phyloP scores from a whole-genome alignment of 2,888 invertebrate species.

The Seira musarum region DNA sequence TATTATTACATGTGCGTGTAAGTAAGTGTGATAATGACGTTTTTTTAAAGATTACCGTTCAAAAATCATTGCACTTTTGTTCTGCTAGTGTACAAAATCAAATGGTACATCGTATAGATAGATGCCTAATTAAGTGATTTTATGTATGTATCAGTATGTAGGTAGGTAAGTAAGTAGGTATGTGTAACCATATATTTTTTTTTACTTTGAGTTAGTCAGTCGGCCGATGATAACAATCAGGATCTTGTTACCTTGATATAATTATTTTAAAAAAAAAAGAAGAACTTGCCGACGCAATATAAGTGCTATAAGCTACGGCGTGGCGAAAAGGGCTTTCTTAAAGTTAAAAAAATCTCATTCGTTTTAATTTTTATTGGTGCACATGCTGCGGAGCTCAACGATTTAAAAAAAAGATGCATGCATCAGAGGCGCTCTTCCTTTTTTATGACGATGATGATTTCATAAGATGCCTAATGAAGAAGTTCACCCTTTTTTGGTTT shows the following conservation, averaged over 20 bases:
- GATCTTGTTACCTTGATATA: conserved; percentile 57
- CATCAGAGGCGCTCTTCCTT: not conserved
- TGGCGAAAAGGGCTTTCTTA: no score
- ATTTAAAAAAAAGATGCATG: not conserved
- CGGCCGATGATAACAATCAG: conserved; percentile 49
- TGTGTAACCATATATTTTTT: not conserved
- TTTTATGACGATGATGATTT: not conserved
- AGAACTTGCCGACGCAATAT: no score
- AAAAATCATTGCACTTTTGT: conserved; percentile 1
- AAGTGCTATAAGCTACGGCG: no score
- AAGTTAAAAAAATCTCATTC: no score
- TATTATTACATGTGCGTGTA: conserved; percentile 1
- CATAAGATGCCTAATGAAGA: not conserved
- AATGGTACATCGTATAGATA: not conserved
- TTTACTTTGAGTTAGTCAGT: not conserved
- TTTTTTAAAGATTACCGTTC: not conserved
- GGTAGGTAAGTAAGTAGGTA: not conserved
- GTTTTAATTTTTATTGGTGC: no score
- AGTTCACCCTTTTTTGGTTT: not conserved
- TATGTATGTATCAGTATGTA: no score
- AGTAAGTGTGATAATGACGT: not conserved
- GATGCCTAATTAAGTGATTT: not conserved
- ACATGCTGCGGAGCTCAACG: no score
- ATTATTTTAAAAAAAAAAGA: conserved; percentile 35
- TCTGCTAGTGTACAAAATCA: not conserved